Conservation (phyloP, 1,140 invertebrate species). For the Danaus melanippus region DNA sequence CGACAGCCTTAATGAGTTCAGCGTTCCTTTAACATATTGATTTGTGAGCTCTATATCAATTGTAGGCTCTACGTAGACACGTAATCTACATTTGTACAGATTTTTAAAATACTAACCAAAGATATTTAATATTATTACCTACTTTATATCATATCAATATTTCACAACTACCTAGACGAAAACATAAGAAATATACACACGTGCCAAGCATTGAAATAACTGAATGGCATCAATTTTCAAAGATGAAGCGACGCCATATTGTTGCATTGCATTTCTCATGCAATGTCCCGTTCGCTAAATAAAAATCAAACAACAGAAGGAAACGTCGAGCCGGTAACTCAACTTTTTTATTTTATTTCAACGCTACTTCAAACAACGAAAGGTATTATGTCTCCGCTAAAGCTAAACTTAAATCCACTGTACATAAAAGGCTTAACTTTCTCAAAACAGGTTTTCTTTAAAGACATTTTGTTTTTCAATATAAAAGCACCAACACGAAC, state of each 20-base stretch:
- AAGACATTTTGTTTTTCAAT: slow-evolving; percentile 70
- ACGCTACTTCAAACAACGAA: slow-evolving; percentile 38
- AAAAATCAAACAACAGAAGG: slow-evolving; percentile 67
- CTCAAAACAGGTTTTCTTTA: slow-evolving; percentile 66
- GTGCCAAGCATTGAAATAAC: slow-evolving; percentile 16
- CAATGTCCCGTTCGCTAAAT: slow-evolving; percentile 65
- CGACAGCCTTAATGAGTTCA: slow-evolving; percentile 65
- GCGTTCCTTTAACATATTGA: slow-evolving; percentile 19
- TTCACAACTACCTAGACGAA: slow-evolving; percentile 2
- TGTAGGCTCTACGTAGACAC: no score
- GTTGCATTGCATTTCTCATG: slow-evolving; percentile 68
- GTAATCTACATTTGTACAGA: no score
- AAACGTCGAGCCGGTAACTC: slow-evolving; percentile 67
- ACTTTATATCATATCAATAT: not conserved
- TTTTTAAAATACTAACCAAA: not conserved
- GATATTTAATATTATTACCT: not conserved
- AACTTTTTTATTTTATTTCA: slow-evolving; percentile 69
- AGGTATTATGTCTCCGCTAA: slow-evolving; percentile 49
- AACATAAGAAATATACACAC: not conserved
- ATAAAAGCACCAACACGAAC: slow-evolving; percentile 59
- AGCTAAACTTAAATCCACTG: slow-evolving; percentile 54
- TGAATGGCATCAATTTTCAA: slow-evolving; percentile 19
- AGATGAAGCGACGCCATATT: slow-evolving; percentile 49
- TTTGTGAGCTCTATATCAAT: slow-evolving; percentile 8
- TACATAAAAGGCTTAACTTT: slow-evolving; percentile 70